phyloP scores from a whole-genome alignment of 2,113 vertebrate species.

The Melanostigma gelatinosum region DNA sequence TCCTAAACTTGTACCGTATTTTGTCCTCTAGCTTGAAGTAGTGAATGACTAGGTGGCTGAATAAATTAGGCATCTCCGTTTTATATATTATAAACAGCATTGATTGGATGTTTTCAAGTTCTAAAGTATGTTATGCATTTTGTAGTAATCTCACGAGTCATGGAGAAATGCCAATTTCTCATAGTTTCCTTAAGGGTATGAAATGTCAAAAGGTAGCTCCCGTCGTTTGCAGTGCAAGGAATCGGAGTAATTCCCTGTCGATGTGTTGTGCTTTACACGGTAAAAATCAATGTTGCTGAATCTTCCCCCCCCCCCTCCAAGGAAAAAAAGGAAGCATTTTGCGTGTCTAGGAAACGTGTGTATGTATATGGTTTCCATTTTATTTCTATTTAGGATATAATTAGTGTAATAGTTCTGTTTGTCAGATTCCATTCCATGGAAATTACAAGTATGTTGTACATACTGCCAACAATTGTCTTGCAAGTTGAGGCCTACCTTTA shows the following conservation, averaged over 20 bases:
- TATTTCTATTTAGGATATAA: conserved; percentile 81
- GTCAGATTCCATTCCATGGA: conserved; percentile 93
- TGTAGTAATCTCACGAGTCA: conserved; percentile 77
- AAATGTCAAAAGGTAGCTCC: conserved; percentile 76
- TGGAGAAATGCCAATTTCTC: conserved; percentile 71
- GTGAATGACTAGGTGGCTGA: conserved; percentile 82
- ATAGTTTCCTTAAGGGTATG: conserved; percentile 65
- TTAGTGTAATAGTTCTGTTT: conserved; percentile 86
- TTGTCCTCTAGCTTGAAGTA: conserved; percentile 84
- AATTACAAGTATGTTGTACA: conserved; percentile 98
- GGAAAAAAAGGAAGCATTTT: conserved; percentile 66
- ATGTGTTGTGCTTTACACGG: conserved; percentile 81
- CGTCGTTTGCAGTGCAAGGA: conserved; percentile 63
- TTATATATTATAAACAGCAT: conserved; percentile 71
- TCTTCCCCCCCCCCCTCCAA: conserved; percentile 44
- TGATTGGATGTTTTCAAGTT: conserved; percentile 80
- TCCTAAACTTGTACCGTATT: conserved; percentile 79
- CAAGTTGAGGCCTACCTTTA: conserved; percentile 98
- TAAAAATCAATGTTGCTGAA: conserved; percentile 78
- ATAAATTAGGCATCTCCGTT: conserved; percentile 75
- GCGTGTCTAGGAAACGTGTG: conserved; percentile 79
- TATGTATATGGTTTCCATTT: conserved; percentile 82
- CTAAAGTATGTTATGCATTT: conserved; percentile 79
- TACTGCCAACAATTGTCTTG: conserved; percentile 98
- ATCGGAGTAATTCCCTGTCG: conserved; percentile 57